These are phyloP conservation scores for Agrilus biguttatus DNA, from an alignment of 2,888 invertebrate genomes.

Conservation along the genomic window DNA sequence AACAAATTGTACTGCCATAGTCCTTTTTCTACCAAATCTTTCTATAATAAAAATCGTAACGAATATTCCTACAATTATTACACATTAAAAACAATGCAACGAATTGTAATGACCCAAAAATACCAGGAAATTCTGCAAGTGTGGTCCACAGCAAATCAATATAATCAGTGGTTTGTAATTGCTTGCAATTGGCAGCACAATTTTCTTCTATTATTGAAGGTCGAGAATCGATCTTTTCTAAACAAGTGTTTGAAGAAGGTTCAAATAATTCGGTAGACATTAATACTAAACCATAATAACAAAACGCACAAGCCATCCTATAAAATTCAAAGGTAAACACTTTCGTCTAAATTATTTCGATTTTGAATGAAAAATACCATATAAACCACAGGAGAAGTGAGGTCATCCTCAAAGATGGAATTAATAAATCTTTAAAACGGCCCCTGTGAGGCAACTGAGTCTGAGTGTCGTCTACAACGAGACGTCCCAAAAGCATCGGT, in stretches of 20 bases:
- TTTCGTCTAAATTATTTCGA: not conserved
- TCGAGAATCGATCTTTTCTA: constrained; percentile 17
- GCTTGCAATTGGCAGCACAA: constrained; percentile 53
- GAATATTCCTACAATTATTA: constrained; percentile 52
- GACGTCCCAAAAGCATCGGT: constrained; percentile 71
- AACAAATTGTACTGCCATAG: constrained; percentile 86
- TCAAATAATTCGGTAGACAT: constrained; percentile 91
- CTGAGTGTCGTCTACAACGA: constrained; percentile 64
- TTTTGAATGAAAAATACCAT: constrained; percentile 45
- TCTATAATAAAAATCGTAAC: constrained; percentile 83
- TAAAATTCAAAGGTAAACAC: constrained; percentile 4
- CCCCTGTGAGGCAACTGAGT: constrained; percentile 47
- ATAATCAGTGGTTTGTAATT: constrained; percentile 73
- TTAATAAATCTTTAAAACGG: constrained; percentile 53
- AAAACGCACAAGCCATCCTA: constrained; percentile 88
- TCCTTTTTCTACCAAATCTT: constrained; percentile 76
- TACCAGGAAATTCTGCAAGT: constrained; percentile 85
- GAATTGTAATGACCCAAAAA: not conserved
- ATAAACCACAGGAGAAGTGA: constrained; percentile 85
- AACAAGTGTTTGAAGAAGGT: constrained; percentile 35
- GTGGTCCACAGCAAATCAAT: constrained; percentile 89
- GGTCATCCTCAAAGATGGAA: constrained; percentile 68
- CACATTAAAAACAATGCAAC: constrained; percentile 2
- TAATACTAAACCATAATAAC: constrained; percentile 86
- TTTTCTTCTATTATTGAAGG: constrained; percentile 26